phyloP scores from a whole-genome alignment of 1,140 invertebrate genomes.

The Drosophila truncata region DNA sequence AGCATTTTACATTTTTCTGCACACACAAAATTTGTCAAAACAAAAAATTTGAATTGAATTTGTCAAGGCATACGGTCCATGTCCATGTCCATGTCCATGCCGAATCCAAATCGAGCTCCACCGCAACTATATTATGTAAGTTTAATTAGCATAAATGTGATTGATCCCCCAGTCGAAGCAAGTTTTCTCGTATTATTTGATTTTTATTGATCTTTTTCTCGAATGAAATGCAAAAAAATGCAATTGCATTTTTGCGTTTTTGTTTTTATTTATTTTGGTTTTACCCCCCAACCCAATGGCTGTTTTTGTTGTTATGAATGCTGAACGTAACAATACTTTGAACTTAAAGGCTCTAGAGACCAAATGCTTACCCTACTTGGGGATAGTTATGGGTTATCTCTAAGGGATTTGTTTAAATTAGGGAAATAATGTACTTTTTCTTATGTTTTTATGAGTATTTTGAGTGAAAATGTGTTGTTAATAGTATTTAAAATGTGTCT shows the following conservation, averaged over 20 bases:
- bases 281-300: constrained; percentile 1
- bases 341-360: constrained; percentile 60
- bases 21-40: constrained; percentile 56
- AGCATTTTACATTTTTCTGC: constrained; percentile 69
- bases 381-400: too few species aligned
- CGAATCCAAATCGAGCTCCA: background rate
- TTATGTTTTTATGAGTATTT: background rate
- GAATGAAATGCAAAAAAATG: constrained; percentile 80
- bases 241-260: constrained; percentile 72
- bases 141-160: constrained; percentile 81
- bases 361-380: constrained; percentile 54
- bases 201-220: constrained; percentile 73
- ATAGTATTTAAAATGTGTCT: background rate
- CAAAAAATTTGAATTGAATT: constrained; percentile 79
- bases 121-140: constrained; percentile 69
- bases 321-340: constrained; percentile 46
- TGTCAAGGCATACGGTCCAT: constrained; percentile 56
- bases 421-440: background rate
- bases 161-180: constrained; percentile 75
- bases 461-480: background rate
- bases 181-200: constrained; percentile 80
- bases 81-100: constrained; percentile 14
- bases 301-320: constrained; percentile 70
- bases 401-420: too few species aligned
- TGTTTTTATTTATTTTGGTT: constrained; percentile 15